Evolutionary conservation across 2,113 vertebrate genomes (phyloP), one percentile per base, ranked within the genome.

Genomic region (Apus apus): DNA sequence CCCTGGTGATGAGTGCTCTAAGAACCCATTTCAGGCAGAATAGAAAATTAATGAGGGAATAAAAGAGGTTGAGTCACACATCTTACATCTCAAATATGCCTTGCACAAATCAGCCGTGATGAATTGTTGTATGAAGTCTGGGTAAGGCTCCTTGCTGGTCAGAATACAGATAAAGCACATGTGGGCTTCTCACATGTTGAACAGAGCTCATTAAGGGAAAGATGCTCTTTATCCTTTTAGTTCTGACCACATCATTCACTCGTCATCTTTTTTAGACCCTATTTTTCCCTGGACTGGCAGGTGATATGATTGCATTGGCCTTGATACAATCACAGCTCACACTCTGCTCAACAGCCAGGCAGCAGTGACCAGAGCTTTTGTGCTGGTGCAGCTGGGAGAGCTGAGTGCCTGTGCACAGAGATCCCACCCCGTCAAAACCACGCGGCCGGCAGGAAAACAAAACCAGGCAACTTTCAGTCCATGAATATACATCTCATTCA

Each of bases 1-100:
- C 67, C 29, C 78, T 79, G 61, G 87, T 56, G 76, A 82, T n/a
- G 84, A 92, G 87, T 51, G 10, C 85, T 90, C 73, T 34, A 79
- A 94, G 86, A 94, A 81, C 70, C 61, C 73, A 60, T 94, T 95
- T 96, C 89, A 90, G 90, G 80, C 93, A 96, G 93, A 96, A 97
- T 34, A 93, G 94, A 95, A 96, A 96, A 96, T 94, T 93, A 96
- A 89, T 90, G 88, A 96, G 92, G 79, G 94, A 95, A 96, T 96
- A 92, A 96, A 96, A 95, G 94, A 96, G 92, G 88, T 94, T 94
- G 94, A 95, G 96, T 90, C 93, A 88, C 88, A 94, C 93, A 89
- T 89, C 92, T 94, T 90, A 96, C 86, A 94, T 92, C 88, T 95
- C 92, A 87, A 86, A 93, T 92, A 95, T 61, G 92, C 90, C 68